Evolutionary conservation across 2,797 vertebrate species (phyloP).

Genomic region (Odontamblyopus lacepedii): DNA sequence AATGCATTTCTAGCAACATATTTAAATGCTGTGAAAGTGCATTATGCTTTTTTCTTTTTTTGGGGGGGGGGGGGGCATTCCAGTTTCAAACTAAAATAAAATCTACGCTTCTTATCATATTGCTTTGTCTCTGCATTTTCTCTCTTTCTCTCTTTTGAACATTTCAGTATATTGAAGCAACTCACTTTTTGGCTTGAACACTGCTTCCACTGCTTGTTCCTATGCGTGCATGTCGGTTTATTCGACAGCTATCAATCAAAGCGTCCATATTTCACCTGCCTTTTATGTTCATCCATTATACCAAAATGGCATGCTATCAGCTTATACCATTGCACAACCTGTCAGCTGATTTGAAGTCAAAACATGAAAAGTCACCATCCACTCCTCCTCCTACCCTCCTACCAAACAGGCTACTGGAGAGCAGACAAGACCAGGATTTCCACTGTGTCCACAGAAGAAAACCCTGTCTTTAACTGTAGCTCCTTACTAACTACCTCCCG

Average conservation of each 20-base stretch:
- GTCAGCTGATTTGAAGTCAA: conserved; percentile 30
- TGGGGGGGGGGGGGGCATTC: not conserved
- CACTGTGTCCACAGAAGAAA: conserved; percentile 88
- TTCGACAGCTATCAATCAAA: conserved; percentile 3
- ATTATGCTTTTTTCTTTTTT: conserved; percentile 7
- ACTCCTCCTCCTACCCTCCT: conserved; percentile 74
- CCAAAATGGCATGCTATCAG: conserved; percentile 21
- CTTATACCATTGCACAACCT: conserved; percentile 27
- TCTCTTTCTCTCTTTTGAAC: not conserved
- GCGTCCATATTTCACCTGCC: conserved; percentile 11
- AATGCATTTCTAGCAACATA: conserved; percentile 16
- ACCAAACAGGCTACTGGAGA: conserved; percentile 99
- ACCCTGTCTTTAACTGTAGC: conserved; percentile 91
- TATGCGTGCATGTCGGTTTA: conserved; percentile 4
- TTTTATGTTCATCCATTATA: conserved; percentile 29
- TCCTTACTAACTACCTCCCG: conserved; percentile 96
- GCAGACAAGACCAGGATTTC: conserved; percentile 93
- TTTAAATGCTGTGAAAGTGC: conserved; percentile 9
- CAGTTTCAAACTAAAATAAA: conserved; percentile 25
- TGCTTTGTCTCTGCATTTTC: conserved; percentile 33
- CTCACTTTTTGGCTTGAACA: conserved; percentile 14
- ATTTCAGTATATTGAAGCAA: conserved; percentile 21
- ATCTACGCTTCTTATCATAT: conserved; percentile 17
- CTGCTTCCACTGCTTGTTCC: conserved; percentile 16
- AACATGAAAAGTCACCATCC: conserved; percentile 60